Evolutionary conservation across 2,113 vertebrate genomes (phyloP), one percentile per base, ranked within the genome.

Genomic region (Xiphorhynchus elegans): DNA sequence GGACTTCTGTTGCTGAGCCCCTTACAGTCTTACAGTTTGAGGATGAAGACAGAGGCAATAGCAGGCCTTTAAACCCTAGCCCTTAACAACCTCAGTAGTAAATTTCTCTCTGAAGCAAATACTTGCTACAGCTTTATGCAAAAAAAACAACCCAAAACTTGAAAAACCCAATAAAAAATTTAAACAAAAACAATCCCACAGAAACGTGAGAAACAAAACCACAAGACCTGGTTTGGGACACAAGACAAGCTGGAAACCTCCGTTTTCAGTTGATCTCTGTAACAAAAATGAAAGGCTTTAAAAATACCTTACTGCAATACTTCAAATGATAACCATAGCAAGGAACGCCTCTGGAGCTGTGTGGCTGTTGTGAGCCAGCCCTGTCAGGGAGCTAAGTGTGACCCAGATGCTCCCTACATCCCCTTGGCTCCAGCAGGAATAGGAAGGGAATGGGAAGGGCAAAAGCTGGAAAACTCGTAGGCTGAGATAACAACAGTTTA

Each of bases 381-480:
- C 25, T 5, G 0, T 40, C 33, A 46, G 67, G 25, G 31, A 68
- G 42, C 33, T 80, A 33, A 72, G 19, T 8, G 18, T 4, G 4
- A 46, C n/a, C 7, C 47, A 87, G 47, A 31, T 23, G 29, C 25
- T 56, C 1, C 2, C 15, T 60, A 40, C 9, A 56, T 56, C 13
- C 3, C 64, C 17, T 7, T 9, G 0, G 58, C 37, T 69, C 20
- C 11, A 87, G 12, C 0, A 0, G 69, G 31, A 62, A 37, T n/a
- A 28, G 35, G 17, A 84, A 81, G 15, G 7, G 20, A 69, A 47
- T 25, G 2, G 2, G 44, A 74, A 87, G 16, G 8, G n/a, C 4
- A 78, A 70, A 74, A 62, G 6, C 23, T 12, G 31, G 42, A 75
- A 88, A 92, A 90, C 13, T 49, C 52, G 17, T 7, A 20, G 46